Evolutionary conservation across 2,113 vertebrate species (phyloP).

Genomic region (Nettapus auritus): DNA sequence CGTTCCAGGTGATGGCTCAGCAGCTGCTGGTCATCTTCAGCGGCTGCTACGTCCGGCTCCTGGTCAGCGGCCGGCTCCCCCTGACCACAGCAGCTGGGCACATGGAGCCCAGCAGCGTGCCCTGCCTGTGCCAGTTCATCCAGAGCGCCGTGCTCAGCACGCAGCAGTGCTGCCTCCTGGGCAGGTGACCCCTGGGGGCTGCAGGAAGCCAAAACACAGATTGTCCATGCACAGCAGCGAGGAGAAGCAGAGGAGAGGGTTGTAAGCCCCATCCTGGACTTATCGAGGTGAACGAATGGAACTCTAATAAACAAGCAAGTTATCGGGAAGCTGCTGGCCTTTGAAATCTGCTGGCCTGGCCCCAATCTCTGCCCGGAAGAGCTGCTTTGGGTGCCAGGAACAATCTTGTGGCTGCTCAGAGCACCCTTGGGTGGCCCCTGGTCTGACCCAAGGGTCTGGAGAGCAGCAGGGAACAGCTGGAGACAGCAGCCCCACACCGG

Average conservation of each 20-base stretch:
- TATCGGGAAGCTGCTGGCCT: neutral
- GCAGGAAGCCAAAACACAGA: neutral
- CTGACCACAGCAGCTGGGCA: neutral
- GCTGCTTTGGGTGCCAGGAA: neutral
- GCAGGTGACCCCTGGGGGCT: neutral
- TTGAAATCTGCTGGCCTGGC: neutral
- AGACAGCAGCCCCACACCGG: neutral
- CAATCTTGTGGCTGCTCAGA: neutral
- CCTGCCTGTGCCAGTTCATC: conserved; percentile 81
- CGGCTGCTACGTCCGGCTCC: conserved; percentile 75
- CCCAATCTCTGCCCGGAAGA: neutral
- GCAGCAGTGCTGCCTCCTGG: neutral
- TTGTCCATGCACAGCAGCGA: fast-evolving
- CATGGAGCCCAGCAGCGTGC: neutral
- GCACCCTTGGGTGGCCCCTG: neutral
- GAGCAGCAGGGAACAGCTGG: neutral
- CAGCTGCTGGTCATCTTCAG: conserved; percentile 79
- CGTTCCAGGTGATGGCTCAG: conserved; percentile 75
- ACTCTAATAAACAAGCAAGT: neutral
- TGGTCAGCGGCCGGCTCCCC: conserved; percentile 75
- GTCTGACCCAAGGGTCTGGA: neutral
- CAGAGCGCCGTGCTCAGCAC: conserved; percentile 29
- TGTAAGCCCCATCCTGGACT: neutral
- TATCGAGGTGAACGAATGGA: fast-evolving
- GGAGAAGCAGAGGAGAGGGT: neutral